Conservation (phyloP, 2,113 vertebrate genomes). For the Albula goreensis region DNA sequence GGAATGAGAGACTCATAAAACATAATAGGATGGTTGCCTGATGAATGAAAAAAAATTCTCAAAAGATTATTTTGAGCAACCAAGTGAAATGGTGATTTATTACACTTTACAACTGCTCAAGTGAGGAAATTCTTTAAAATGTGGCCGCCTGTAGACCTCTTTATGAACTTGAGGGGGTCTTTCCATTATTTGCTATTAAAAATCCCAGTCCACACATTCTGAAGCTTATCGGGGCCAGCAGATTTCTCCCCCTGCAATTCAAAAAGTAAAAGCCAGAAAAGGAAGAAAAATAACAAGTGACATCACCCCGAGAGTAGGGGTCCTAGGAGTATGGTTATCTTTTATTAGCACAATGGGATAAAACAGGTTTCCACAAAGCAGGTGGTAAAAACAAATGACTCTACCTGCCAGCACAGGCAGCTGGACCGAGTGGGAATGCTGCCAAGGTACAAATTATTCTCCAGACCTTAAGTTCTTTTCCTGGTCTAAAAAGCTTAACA, state of each 20-base stretch:
- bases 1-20: background rate
- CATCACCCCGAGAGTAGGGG: background rate
- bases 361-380: slow-evolving; percentile 27
- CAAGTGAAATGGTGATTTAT: background rate
- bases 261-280: background rate
- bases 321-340: slow-evolving; percentile 1
- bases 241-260: background rate
- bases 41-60: background rate
- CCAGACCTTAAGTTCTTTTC: background rate
- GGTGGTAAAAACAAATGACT: slow-evolving; percentile 22
- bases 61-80: slow-evolving; percentile 2
- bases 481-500: slow-evolving; percentile 2
- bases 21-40: background rate
- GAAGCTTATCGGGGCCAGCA: background rate
- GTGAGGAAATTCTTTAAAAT: background rate
- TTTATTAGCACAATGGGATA: slow-evolving; percentile 29
- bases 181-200: background rate
- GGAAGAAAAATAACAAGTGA: background rate
- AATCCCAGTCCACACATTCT: background rate
- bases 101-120: background rate
- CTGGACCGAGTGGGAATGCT: slow-evolving; percentile 12
- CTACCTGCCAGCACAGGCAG: slow-evolving; percentile 12
- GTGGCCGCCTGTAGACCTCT: background rate
- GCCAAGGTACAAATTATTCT: slow-evolving; percentile 17
- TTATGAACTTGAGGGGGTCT: background rate